Evolutionary conservation across 2,797 vertebrate species (phyloP).

Genomic region (Hydrophis major): DNA sequence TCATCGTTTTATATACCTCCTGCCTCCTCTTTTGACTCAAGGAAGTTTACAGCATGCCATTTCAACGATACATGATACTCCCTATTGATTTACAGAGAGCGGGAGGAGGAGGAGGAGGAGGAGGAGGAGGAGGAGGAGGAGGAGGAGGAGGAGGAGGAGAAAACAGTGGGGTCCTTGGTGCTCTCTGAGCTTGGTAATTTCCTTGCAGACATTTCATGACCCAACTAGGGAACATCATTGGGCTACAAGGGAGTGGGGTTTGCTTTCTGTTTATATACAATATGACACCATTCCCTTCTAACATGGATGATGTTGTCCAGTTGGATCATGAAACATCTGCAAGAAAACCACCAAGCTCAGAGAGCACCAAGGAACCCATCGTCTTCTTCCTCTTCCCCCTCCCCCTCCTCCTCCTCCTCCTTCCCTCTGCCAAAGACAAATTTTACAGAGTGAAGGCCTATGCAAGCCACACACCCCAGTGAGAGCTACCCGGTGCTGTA

Average conservation of each 20-base stretch:
- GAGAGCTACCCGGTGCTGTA: neutral
- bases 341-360: too few relatives aligned
- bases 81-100: too few relatives aligned
- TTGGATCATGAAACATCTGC: neutral
- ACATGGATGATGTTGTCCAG: neutral
- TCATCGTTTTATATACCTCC: neutral
- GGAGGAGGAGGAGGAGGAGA: too few relatives aligned
- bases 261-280: neutral
- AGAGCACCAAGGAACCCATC: too few relatives aligned
- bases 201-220: too few relatives aligned
- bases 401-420: too few relatives aligned
- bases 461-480: too few relatives aligned
- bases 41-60: neutral
- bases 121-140: too few relatives aligned
- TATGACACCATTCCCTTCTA: neutral
- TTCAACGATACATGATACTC: neutral
- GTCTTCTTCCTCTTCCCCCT: neutral
- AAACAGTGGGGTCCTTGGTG: too few relatives aligned
- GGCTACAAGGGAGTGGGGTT: neutral
- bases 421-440: neutral
- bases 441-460: neutral
- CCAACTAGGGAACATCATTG: too few relatives aligned
- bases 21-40: neutral
- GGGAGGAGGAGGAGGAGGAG: too few relatives aligned
- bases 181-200: too few relatives aligned